phyloP scores from a whole-genome alignment of 2,113 vertebrate species.

The Chelonoidis abingdonii region DNA sequence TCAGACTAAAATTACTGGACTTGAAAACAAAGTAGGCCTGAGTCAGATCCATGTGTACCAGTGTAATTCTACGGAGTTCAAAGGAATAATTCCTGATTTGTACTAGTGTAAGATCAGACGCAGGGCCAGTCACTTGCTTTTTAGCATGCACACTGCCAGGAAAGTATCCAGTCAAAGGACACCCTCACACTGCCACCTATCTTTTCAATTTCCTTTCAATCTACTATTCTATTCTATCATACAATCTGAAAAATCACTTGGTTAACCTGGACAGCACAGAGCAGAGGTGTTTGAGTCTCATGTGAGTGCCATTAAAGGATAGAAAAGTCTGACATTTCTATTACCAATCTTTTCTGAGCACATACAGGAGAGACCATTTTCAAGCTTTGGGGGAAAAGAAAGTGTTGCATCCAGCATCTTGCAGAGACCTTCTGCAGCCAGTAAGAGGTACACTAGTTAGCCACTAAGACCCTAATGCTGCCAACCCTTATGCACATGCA shows the following conservation, averaged over 20 bases:
- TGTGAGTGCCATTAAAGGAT: background rate
- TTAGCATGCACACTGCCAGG: background rate
- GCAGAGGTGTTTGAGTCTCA: background rate
- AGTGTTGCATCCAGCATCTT: background rate
- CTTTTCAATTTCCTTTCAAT: background rate
- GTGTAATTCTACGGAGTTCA: constrained; percentile 1
- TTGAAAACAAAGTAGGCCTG: background rate
- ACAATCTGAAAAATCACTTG: background rate
- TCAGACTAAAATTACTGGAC: background rate
- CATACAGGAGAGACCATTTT: background rate
- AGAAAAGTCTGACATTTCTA: background rate
- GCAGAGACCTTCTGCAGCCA: background rate
- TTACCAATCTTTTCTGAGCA: background rate
- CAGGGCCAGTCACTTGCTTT: background rate
- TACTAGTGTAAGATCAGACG: background rate
- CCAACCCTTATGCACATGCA: background rate
- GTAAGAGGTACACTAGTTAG: background rate
- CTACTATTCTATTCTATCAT: background rate
- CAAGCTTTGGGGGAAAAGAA: background rate
- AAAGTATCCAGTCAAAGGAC: background rate
- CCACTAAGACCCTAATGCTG: background rate
- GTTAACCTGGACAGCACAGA: background rate
- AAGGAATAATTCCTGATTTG: background rate
- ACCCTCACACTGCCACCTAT: background rate
- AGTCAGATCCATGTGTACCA: background rate